A percentile compares a stretch with the other conserved stretches of the same genome.
phyloP scores from a whole-genome alignment of 2,888 invertebrate species.

The Mellilla xanthometata region DNA sequence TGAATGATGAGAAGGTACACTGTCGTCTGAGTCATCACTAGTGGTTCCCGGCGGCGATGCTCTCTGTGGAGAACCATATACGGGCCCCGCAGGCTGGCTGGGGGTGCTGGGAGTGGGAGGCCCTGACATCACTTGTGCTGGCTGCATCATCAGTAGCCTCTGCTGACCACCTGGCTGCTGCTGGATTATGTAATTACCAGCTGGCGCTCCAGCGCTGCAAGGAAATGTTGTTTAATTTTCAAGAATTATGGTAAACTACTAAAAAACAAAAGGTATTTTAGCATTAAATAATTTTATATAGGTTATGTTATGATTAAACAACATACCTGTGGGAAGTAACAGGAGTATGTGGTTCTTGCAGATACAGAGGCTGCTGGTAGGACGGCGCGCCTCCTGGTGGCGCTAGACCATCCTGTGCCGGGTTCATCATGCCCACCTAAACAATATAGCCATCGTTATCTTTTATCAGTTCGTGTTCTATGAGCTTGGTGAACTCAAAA shows the following conservation, averaged over 20 bases:
- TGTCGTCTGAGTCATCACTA: slow-evolving; percentile 94
- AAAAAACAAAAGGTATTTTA: too few relatives aligned
- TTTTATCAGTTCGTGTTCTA: slow-evolving; percentile 8
- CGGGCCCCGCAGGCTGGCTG: slow-evolving; percentile 59
- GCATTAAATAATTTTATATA: too few relatives aligned
- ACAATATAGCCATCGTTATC: slow-evolving; percentile 29
- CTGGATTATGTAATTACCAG: slow-evolving; percentile 83
- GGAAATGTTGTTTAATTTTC: not conserved
- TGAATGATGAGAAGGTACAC: slow-evolving; percentile 85
- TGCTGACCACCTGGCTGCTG: slow-evolving; percentile 82
- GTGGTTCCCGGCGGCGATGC: slow-evolving; percentile 88
- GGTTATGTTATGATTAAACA: slow-evolving; percentile 5
- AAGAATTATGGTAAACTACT: too few relatives aligned
- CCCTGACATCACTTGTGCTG: slow-evolving; percentile 75
- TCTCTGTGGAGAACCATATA: slow-evolving; percentile 83
- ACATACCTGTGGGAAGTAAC: slow-evolving; percentile 72
- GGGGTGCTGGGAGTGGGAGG: slow-evolving; percentile 73
- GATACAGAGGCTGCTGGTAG: slow-evolving; percentile 88
- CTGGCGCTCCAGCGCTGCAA: slow-evolving; percentile 77
- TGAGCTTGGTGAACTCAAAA: slow-evolving; percentile 1
- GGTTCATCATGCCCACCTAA: slow-evolving; percentile 84
- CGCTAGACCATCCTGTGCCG: slow-evolving; percentile 83
- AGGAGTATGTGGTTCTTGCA: slow-evolving; percentile 81
- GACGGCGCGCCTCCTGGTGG: slow-evolving; percentile 83
- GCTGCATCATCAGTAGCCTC: slow-evolving; percentile 80